A percentile compares a stretch with the other conserved stretches of the same genome.
These are phyloP conservation scores for Pseudorectes ferrugineus DNA, from an alignment of 2,113 vertebrate species.

Conservation along the genomic window DNA sequence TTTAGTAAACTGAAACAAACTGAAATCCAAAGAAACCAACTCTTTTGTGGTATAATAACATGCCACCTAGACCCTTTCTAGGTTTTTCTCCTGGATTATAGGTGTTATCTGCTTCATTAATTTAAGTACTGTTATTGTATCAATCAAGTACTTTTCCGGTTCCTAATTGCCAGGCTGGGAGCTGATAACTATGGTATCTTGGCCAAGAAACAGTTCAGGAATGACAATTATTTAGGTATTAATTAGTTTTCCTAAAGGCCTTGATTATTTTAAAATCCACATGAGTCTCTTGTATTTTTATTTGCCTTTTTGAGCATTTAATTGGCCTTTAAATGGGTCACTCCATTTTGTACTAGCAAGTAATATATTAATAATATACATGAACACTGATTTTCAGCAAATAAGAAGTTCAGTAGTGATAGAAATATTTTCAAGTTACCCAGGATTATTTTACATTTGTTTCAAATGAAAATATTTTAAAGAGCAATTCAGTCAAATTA, in stretches of 20 bases:
- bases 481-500: neutral
- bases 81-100: slow-evolving; percentile 11
- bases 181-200: neutral
- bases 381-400: neutral
- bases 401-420: neutral
- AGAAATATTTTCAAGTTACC: neutral
- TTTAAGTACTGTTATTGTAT: slow-evolving; percentile 6
- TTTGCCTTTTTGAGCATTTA: neutral
- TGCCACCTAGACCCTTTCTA: neutral
- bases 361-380: neutral
- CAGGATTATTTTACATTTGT: neutral
- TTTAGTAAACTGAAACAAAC: neutral
- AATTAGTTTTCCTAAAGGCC: slow-evolving; percentile 3
- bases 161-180: slow-evolving; percentile 14
- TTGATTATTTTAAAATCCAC: neutral
- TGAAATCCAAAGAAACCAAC: slow-evolving; percentile 13
- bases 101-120: slow-evolving; percentile 2
- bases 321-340: neutral
- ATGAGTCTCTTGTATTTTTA: neutral
- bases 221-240: neutral
- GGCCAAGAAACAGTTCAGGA: neutral
- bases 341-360: neutral
- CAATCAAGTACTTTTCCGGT: neutral
- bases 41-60: neutral
- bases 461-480: neutral